A percentile compares a stretch with the other conserved stretches of the same genome.
These are phyloP conservation scores for Heterocephalus glaber DNA, from an alignment of 2,113 vertebrate genomes.

Conservation along the genomic window DNA sequence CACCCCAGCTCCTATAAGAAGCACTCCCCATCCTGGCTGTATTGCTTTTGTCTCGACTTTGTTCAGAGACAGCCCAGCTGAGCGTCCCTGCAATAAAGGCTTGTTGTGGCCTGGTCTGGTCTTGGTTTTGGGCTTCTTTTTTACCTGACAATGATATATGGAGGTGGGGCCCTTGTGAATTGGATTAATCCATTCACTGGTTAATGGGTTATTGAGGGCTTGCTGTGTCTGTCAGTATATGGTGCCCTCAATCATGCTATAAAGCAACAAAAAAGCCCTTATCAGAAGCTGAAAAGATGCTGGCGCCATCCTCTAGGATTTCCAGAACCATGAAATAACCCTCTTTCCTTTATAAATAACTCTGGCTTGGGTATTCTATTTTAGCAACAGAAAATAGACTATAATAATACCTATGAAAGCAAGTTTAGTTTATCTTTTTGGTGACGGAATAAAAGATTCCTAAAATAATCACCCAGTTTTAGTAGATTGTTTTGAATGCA, in stretches of 20 bases:
- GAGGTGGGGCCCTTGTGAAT: background rate
- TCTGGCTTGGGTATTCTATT: background rate
- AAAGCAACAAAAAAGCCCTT: background rate
- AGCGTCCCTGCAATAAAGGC: too few relatives aligned
- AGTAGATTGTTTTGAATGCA: conserved; percentile 24
- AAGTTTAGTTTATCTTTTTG: conserved; percentile 35
- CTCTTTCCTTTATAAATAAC: background rate
- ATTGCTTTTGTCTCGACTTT: too few relatives aligned
- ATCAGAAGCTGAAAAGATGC: background rate
- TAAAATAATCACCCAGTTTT: conserved; percentile 32
- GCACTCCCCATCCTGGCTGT: too few relatives aligned
- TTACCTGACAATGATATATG: too few relatives aligned
- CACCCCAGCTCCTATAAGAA: too few relatives aligned
- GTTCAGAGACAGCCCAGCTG: too few relatives aligned
- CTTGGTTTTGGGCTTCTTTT: too few relatives aligned
- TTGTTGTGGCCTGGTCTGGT: too few relatives aligned
- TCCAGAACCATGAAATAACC: background rate
- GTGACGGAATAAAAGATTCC: background rate
- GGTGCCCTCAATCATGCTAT: background rate
- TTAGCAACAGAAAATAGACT: background rate
- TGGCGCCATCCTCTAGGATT: background rate
- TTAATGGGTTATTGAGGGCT: background rate
- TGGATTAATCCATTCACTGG: background rate
- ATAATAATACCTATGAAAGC: background rate
- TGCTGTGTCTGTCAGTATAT: background rate